phyloP scores from a whole-genome alignment of 2,888 invertebrate species.

The Tuberolachnus salignus region DNA sequence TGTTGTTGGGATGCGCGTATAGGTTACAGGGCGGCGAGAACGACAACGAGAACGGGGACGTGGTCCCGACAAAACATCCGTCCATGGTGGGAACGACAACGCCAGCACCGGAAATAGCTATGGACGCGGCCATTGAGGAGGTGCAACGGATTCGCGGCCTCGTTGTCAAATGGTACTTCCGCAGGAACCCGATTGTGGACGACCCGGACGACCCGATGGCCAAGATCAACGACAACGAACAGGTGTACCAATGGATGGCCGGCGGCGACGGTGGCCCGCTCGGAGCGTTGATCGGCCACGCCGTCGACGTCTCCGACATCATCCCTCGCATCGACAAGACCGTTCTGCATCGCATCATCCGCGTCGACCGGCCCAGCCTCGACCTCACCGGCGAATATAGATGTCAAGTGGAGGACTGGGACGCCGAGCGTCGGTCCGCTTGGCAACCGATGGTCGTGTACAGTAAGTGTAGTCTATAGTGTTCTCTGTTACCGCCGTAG shows the following conservation, averaged over 20 bases:
- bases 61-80: neutral
- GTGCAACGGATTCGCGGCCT: constrained; percentile 19
- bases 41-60: constrained; percentile 31
- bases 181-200: neutral
- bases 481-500: too few species aligned
- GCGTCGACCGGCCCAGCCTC: constrained; percentile 22
- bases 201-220: constrained; percentile 19
- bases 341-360: constrained; percentile 30
- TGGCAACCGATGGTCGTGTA: constrained; percentile 47
- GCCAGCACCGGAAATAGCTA: neutral
- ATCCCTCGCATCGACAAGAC: constrained; percentile 18
- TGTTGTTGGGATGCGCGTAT: constrained; percentile 37
- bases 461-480: too few species aligned
- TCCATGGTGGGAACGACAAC: neutral
- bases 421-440: constrained; percentile 15
- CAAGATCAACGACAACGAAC: constrained; percentile 28
- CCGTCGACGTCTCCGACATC: constrained; percentile 15
- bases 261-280: constrained; percentile 14
- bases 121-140: constrained; percentile 32
- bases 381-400: constrained; percentile 49
- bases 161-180: constrained; percentile 51
- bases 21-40: constrained; percentile 34
- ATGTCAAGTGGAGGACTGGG: constrained; percentile 47
- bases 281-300: constrained; percentile 7
- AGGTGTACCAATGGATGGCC: constrained; percentile 51